phyloP scores from a whole-genome alignment of 2,888 invertebrate genomes.

The Callyntrura sp. region DNA sequence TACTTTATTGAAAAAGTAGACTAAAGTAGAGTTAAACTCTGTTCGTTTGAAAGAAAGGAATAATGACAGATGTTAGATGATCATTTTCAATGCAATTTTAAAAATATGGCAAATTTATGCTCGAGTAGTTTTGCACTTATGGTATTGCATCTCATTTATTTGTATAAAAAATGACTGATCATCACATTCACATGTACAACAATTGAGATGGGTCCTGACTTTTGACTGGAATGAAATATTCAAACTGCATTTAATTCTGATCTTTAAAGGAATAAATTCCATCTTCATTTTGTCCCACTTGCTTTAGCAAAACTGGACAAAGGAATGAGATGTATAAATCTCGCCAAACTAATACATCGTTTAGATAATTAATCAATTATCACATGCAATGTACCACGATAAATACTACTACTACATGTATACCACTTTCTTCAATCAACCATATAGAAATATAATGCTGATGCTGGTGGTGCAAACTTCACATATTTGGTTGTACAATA shows the following conservation, averaged over 20 bases:
- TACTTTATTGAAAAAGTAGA: background rate
- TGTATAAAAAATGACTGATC: slow-evolving; percentile 52
- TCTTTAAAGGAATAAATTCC: slow-evolving; percentile 5
- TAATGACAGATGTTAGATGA: too few relatives aligned
- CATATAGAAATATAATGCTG: too few relatives aligned
- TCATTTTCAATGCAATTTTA: slow-evolving; percentile 59
- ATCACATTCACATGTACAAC: slow-evolving; percentile 31
- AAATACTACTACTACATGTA: too few relatives aligned
- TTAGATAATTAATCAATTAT: too few relatives aligned
- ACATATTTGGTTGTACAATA: too few relatives aligned
- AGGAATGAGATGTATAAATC: too few relatives aligned
- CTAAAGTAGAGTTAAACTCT: background rate
- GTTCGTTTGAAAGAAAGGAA: background rate
- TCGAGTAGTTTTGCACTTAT: slow-evolving; percentile 20
- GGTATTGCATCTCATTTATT: slow-evolving; percentile 48
- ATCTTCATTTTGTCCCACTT: too few relatives aligned
- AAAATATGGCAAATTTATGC: background rate
- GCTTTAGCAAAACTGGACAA: too few relatives aligned
- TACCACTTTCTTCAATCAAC: too few relatives aligned
- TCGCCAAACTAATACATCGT: too few relatives aligned
- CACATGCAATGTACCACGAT: too few relatives aligned
- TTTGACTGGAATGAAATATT: slow-evolving; percentile 34
- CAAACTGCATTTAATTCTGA: slow-evolving; percentile 59
- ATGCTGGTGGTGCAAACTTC: too few relatives aligned
- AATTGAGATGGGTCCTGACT: background rate